Evolutionary conservation across 2,888 invertebrate species (phyloP), one percentile per base, ranked within the genome.

Genomic region (Ichneumoninae sp.): DNA sequence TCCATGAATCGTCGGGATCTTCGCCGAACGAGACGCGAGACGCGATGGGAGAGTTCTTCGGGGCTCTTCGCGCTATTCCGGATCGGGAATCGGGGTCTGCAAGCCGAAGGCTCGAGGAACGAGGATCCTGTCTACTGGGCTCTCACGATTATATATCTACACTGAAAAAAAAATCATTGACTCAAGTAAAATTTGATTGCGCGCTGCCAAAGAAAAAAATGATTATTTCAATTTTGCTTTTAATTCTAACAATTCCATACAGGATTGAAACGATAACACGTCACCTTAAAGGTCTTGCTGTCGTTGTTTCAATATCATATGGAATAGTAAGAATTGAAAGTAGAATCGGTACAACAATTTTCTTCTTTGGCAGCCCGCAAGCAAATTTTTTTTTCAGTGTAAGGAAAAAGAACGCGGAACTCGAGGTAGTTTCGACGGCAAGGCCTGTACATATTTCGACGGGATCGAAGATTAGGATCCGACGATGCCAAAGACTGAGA

Each of bases 401-500:
- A 7, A 62, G n/a, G 44, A 30, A 33, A 19, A 74, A 19, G 30
- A 62, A 36, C n/a, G 7, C 33, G 60, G 16, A 54, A 54, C 7
- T 54, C 19, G 22, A 36, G n/a, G 33, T 5, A 70, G 71, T 3
- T 44, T 40, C 33, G 13, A 72, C 8, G 57, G 16, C 1, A n/a
- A 22, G 30, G 47, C 44, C 47, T 62, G 74, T 74, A 62, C 62
- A 74, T 74, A 33, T 74, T 62, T 47, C 16, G 36, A 50, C 13
- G 74, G 22, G 30, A 62, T 33, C 33, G 50, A 62, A 44, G 47
- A 30, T 62, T 44, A 72, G 57, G 60, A 60, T 60, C 60, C 4
- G 30, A 60, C 54, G 30, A 30, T 57, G 16, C 68, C 68, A 57
- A 77, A 68, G 69, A 77, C 69, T 77, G 69, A 77, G 33, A 26